Evolutionary conservation across 2,113 vertebrate genomes (phyloP).

Genomic region (Nerophis ophidion): DNA sequence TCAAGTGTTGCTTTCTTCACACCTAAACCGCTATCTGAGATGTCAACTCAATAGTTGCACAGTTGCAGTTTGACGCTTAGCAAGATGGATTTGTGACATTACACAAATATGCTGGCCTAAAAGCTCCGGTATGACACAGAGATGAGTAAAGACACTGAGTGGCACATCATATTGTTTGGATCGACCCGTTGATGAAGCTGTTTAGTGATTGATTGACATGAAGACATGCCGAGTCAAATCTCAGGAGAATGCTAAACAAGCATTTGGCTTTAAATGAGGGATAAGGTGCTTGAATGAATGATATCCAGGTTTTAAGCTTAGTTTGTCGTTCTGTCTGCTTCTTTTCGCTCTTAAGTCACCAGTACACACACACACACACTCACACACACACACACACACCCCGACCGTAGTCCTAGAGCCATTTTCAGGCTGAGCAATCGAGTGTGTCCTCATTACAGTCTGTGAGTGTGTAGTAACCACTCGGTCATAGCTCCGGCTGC

Average conservation of each 20-base stretch:
- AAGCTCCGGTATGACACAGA: not conserved
- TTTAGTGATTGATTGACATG: slow-evolving; percentile 33
- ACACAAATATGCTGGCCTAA: too few species aligned
- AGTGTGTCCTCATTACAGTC: slow-evolving; percentile 61
- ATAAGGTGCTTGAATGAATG: slow-evolving; percentile 35
- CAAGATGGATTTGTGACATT: too few species aligned
- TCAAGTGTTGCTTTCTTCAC: not conserved
- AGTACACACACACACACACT: not conserved
- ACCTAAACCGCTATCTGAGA: not conserved
- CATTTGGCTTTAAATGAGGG: slow-evolving; percentile 19
- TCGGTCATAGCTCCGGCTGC: slow-evolving; percentile 55
- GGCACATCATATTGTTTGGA: slow-evolving; percentile 9
- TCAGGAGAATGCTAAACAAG: slow-evolving; percentile 6
- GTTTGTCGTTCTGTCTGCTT: slow-evolving; percentile 31
- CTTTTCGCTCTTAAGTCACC: slow-evolving; percentile 4
- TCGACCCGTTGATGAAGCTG: slow-evolving; percentile 26
- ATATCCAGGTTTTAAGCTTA: slow-evolving; percentile 48
- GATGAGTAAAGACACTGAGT: slow-evolving; percentile 5
- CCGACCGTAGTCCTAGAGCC: slow-evolving; percentile 34
- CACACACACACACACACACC: slow-evolving; percentile 2
- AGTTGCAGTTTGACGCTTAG: too few species aligned
- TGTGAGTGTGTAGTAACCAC: slow-evolving; percentile 55
- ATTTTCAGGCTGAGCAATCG: slow-evolving; percentile 53
- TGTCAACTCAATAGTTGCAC: not conserved
- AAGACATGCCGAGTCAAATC: slow-evolving; percentile 1